Evolutionary conservation across 2,113 vertebrate species (phyloP), one percentile per base, ranked within the genome.

Genomic region (Mellivora capensis): DNA sequence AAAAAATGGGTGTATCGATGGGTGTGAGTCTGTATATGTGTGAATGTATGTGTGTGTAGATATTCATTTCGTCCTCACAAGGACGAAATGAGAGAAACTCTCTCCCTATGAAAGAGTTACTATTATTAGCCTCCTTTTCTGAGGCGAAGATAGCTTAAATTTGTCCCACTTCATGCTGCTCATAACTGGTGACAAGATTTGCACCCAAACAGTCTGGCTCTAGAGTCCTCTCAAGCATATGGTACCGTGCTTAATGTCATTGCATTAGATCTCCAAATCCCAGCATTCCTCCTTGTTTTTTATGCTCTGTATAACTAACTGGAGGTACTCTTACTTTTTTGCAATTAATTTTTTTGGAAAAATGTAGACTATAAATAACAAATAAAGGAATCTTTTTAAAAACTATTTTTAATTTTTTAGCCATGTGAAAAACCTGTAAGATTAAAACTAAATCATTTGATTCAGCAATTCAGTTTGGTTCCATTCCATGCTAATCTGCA

Each of bases 391-490:
- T 90, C 17, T 57, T 23, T 92, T 77, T 62, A 17, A 21, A 67
- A 91, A 34, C 29, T 83, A n/a, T 37, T 94, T 69, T 91, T 21
- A 86, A 71, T 9, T 39, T 67, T 71, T 90, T 49, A 79, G 13
- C 10, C 27, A 31, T 27, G 3, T 39, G 34, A 25, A 85, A 88
- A 69, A 17, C 17, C 12, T 52, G 15, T 10, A 29, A 42, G 29
- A 93, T 39, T 57, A 81, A 81, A 90, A 39, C 47, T 13, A 94
- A 77, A 47, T 44, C 49, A 44, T 72, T 94, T 67, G 59, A 67
- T 52, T 93, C 52, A 44, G 23, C 23, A 59, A 25, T 69, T 3
- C 7, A 67, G 0, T 72, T 67, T 34, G 18, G 13, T n/a, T 83
- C 27, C 69, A 37, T 27, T 62, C 44, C 23, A 59, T 44, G 61